A percentile compares a stretch with the other conserved stretches of the same genome.
Conservation (phyloP, 2,113 vertebrate genomes). For the Mormoops blainvillei region DNA sequence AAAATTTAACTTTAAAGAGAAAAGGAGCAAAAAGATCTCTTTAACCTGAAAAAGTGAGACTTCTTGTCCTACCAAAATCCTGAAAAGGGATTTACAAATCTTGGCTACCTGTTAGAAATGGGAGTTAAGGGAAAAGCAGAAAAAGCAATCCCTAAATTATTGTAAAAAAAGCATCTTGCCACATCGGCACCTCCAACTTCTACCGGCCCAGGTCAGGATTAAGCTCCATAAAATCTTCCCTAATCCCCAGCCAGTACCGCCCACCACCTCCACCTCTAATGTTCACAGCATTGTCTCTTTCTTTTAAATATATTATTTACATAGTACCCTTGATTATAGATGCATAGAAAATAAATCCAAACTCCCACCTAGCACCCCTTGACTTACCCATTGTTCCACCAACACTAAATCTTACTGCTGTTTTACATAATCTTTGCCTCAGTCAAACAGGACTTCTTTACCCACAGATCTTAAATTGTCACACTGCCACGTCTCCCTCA, state of each 20-base stretch:
- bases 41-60: not conserved
- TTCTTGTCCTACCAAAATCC: not conserved
- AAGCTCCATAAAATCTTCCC: not conserved
- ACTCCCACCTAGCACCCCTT: not conserved
- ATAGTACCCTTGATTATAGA: too few species aligned
- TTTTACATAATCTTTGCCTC: not conserved
- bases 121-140: not conserved
- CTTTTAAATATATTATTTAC: not conserved
- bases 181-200: not conserved
- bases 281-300: not conserved
- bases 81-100: not conserved
- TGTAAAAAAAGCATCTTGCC: not conserved
- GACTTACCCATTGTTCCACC: too few species aligned
- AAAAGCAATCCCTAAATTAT: not conserved
- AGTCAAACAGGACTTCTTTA: not conserved
- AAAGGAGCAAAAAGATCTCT: not conserved
- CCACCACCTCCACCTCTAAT: not conserved
- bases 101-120: not conserved
- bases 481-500: not conserved
- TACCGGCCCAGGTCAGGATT: not conserved
- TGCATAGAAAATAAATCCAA: not conserved
- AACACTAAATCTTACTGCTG: too few species aligned
- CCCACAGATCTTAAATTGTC: not conserved
- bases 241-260: not conserved
- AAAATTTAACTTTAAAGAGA: not conserved